These are phyloP conservation scores for Mesodorylaimus sp. DNA, from an alignment of 2,888 invertebrate genomes.

Conservation along the genomic window DNA sequence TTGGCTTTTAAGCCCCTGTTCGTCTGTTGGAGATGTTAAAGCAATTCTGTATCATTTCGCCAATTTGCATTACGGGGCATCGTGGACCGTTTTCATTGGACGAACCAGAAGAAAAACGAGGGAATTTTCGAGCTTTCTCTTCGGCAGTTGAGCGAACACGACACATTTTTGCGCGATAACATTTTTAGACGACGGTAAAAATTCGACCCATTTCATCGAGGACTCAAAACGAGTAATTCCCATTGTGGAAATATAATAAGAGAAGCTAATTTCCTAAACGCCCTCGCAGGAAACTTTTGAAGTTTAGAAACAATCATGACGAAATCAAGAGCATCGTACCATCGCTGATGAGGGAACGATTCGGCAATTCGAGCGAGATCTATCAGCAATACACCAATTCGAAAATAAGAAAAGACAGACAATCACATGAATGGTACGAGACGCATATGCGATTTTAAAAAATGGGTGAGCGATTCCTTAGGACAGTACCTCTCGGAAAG, in stretches of 20 bases:
- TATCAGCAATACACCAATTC: neutral
- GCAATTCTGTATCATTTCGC: no score
- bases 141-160: neutral
- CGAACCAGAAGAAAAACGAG: neutral
- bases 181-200: neutral
- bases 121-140: neutral
- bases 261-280: neutral
- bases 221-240: neutral
- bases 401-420: neutral
- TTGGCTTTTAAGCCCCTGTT: no score
- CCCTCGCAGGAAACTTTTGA: neutral
- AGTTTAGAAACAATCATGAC: neutral
- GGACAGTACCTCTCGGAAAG: neutral
- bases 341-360: neutral
- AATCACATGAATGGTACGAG: neutral
- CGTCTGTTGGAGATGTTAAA: no score
- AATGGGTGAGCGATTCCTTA: neutral
- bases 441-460: neutral
- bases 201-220: neutral
- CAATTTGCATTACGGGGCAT: neutral
- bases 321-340: neutral
- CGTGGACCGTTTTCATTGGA: neutral
- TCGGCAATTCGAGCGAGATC: neutral
- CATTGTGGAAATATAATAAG: neutral
- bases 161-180: neutral